Percentiles rank a stretch among this genome's conserved stretches.
Conservation (phyloP, 2,797 vertebrate species). For the Chelon auratus region DNA sequence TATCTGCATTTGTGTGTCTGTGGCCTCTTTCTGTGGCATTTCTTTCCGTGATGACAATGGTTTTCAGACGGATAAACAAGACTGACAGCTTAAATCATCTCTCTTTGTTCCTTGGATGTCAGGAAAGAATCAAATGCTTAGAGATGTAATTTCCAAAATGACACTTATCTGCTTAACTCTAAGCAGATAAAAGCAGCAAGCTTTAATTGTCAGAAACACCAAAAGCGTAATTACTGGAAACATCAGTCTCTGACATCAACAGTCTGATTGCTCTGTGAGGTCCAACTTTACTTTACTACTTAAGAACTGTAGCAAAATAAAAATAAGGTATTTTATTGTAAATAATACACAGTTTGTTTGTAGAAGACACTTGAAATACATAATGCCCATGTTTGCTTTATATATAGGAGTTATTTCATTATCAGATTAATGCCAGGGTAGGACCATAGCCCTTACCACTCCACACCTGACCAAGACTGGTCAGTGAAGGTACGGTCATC, state of each 20-base stretch:
- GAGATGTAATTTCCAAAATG: slow-evolving; percentile 7
- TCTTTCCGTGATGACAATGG: neutral
- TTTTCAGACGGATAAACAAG: no score
- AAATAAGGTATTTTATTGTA: no score
- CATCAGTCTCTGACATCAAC: neutral
- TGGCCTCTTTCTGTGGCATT: neutral
- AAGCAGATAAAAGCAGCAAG: neutral
- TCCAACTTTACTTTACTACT: no score
- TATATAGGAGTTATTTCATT: no score
- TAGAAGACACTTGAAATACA: no score
- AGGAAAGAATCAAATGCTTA: slow-evolving; percentile 3
- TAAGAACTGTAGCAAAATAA: no score
- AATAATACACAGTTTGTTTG: no score
- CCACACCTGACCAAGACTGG: no score
- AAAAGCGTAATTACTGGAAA: neutral
- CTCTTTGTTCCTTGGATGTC: neutral
- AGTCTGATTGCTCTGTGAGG: neutral
- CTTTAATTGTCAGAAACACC: neutral
- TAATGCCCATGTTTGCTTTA: no score
- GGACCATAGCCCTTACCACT: no score
- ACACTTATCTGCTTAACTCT: neutral
- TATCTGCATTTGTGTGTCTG: neutral
- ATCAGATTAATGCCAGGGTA: no score
- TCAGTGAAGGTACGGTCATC: no score
- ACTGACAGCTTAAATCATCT: neutral